Evolutionary conservation across 2,888 invertebrate genomes (phyloP).

Genomic region (Patella depressa): DNA sequence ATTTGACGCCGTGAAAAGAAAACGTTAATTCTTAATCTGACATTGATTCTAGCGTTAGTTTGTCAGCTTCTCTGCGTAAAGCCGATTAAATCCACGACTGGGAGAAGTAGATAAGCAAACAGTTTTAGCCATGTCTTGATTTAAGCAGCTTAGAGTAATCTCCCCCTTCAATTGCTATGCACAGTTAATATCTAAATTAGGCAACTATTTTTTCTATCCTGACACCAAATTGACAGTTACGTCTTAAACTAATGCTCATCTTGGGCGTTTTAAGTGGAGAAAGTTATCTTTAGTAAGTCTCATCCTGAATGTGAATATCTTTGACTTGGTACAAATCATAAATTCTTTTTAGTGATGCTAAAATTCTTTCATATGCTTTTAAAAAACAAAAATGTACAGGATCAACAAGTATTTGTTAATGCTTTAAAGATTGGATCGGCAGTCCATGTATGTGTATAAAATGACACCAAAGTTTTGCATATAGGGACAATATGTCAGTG

Average conservation of each 20-base stretch:
- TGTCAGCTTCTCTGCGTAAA: not conserved
- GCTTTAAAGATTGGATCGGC: no score
- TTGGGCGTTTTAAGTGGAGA: not conserved
- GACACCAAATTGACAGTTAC: not conserved
- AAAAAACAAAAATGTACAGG: no score
- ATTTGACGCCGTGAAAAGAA: constrained; percentile 5
- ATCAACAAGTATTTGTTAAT: no score
- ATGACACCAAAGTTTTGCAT: no score
- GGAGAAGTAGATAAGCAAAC: constrained; percentile 48
- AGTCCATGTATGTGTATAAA: no score
- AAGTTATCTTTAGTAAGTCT: no score
- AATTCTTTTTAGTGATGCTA: no score
- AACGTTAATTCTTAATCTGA: constrained; percentile 5
- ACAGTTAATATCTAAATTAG: constrained; percentile 45
- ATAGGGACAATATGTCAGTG: no score
- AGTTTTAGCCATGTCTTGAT: constrained; percentile 36
- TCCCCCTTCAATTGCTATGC: constrained; percentile 40
- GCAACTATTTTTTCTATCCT: constrained; percentile 6
- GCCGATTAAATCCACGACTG: not conserved
- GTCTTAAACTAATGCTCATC: not conserved
- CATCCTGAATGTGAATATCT: no score
- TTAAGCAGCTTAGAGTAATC: constrained; percentile 49
- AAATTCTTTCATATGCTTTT: no score
- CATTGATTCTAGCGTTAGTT: not conserved
- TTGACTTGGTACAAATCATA: no score